Evolutionary conservation across 2,888 invertebrate species (phyloP).

Genomic region (Parnassius orleans): DNA sequence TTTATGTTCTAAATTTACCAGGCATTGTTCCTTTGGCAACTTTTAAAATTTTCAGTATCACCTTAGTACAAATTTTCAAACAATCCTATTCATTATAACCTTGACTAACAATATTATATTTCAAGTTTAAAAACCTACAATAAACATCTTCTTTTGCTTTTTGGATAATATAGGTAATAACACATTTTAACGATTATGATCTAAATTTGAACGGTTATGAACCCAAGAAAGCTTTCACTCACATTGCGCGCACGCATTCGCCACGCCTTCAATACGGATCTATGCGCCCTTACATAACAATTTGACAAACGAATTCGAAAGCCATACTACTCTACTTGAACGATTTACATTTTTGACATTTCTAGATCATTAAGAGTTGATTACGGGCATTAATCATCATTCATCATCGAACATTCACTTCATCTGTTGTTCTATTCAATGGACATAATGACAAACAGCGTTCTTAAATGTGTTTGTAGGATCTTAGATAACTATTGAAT

Average conservation of each 20-base stretch:
- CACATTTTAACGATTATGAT: conserved; percentile 46
- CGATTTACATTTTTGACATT: conserved; percentile 27
- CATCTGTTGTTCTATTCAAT: conserved; percentile 13
- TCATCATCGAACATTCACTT: conserved; percentile 19
- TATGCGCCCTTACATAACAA: conserved; percentile 22
- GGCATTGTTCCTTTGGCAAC: too few species aligned
- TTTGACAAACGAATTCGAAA: conserved; percentile 29
- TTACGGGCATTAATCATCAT: conserved; percentile 24
- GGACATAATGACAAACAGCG: conserved; percentile 10
- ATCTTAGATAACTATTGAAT: too few species aligned
- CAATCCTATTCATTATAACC: too few species aligned
- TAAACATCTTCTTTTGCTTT: too few species aligned
- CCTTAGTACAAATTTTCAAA: too few species aligned
- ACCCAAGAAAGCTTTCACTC: conserved; percentile 65
- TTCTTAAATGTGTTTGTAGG: too few species aligned
- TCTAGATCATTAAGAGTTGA: conserved; percentile 28
- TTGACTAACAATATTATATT: too few species aligned
- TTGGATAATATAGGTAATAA: conserved; percentile 11
- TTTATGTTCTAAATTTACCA: too few species aligned
- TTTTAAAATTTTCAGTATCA: too few species aligned
- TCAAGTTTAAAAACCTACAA: too few species aligned
- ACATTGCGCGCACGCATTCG: conserved; percentile 44
- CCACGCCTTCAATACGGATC: conserved; percentile 23
- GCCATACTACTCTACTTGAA: conserved; percentile 24
- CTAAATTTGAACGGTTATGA: conserved; percentile 53